Evolutionary conservation across 1,140 invertebrate genomes (phyloP), one percentile per base, ranked within the genome.

Genomic region (Scylla paramamosain): DNA sequence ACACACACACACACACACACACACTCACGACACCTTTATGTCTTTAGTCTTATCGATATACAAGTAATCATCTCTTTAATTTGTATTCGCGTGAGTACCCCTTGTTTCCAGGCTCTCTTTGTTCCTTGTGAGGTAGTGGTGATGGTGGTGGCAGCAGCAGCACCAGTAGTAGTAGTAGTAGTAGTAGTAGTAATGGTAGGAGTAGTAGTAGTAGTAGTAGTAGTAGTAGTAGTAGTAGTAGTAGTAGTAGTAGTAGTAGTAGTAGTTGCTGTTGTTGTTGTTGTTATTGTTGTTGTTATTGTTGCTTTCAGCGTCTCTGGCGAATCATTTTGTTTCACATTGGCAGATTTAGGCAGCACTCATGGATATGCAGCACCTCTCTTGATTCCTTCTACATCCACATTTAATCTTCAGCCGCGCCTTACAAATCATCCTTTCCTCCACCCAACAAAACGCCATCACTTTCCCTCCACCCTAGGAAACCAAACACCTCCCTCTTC

Each of bases 171-270:
- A 20, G 12, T 77, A 77, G 67, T 77, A 77, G 67, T 77, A 77
- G 67, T 77, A 77, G 67, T n/a, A 77, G 67, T n/a, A 77, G 67
- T n/a, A 77, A n/a, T n/a, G 20, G 59, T 67, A 67, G 59, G 7
- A 67, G 59, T 67, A 67, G 59, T 67, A 20, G 59, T 67, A 67
- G 67, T 77, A 77, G 67, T 77, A 77, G 67, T 77, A 20, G 67
- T 77, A 77, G 67, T 77, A 77, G 67, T 77, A 77, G 67, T 77
- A 77, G 67, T 77, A 77, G 67, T 77, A 77, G 25, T 77, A 77
- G 52, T 77, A 25, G 67, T 77, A 77, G 67, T 77, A 77, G 67
- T 77, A 77, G 67, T n/a, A 77, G n/a, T 25, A 77, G n/a, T n/a
- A n/a, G 52, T 77, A n/a, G n/a, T 77, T 20, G 67, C 2, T 20